Percentiles rank a stretch among this genome's conserved stretches.
Evolutionary conservation across 1,140 invertebrate species (phyloP).

Genomic region (Brachionus manjavacas): DNA sequence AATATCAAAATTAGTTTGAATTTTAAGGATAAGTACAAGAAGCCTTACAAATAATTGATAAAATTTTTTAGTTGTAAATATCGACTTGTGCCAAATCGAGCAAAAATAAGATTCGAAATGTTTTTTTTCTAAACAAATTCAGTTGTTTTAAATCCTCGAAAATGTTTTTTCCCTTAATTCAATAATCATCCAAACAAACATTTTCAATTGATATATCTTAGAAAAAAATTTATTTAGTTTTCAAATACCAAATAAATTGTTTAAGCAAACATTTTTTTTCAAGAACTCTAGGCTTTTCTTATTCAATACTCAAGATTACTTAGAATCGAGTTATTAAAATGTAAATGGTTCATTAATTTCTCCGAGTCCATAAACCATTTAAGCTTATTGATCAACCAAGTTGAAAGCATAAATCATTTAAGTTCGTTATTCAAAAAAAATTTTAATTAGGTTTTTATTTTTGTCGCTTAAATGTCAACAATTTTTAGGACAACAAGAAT

Average conservation of each 20-base stretch:
- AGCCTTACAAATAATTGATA: not conserved
- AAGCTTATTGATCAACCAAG: not conserved
- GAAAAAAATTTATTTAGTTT: not conserved
- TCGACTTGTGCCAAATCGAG: not conserved
- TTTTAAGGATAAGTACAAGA: not conserved
- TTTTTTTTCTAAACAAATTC: not conserved
- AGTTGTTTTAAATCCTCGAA: not conserved
- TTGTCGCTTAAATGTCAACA: not conserved
- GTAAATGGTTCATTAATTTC: not conserved
- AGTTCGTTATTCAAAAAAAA: not conserved
- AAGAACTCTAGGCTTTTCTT: not conserved
- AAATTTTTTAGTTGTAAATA: not conserved
- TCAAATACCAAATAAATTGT: not conserved
- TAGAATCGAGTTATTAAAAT: not conserved
- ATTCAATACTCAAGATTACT: not conserved
- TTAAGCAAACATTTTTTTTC: not conserved
- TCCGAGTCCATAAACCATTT: not conserved
- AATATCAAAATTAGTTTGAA: not conserved
- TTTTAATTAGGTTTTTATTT: slow-evolving; percentile 4
- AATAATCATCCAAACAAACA: not conserved
- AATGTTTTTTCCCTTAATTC: not conserved
- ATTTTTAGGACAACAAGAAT: not conserved
- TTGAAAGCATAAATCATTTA: not conserved
- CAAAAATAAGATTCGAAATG: not conserved
- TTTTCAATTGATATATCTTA: not conserved